These are phyloP conservation scores for Salvator merianae DNA, from an alignment of 2,113 vertebrate genomes.

Conservation along the genomic window DNA sequence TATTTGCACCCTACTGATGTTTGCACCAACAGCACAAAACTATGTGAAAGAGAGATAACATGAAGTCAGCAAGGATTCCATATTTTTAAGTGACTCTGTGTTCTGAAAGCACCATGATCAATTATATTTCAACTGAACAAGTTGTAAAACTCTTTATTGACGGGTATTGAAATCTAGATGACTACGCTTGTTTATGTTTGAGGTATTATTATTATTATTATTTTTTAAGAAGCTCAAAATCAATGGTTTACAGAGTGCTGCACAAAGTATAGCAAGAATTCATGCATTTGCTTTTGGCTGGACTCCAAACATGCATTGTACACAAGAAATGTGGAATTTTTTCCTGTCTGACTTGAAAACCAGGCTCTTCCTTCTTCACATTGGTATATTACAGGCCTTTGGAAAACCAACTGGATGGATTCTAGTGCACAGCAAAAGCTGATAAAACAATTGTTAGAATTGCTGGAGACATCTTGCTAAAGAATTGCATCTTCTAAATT, in stretches of 20 bases:
- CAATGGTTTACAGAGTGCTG: slow-evolving; percentile 53
- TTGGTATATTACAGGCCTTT: slow-evolving; percentile 73
- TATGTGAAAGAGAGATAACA: slow-evolving; percentile 42
- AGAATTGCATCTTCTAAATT: slow-evolving; percentile 55
- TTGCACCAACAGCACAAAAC: neutral
- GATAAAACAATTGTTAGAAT: slow-evolving; percentile 65
- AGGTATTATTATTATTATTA: neutral
- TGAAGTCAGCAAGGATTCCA: slow-evolving; percentile 39
- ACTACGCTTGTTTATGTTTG: slow-evolving; percentile 23
- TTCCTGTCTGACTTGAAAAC: slow-evolving; percentile 83
- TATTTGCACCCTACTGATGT: slow-evolving; percentile 89
- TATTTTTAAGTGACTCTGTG: slow-evolving; percentile 44
- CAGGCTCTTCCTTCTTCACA: slow-evolving; percentile 74
- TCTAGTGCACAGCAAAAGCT: slow-evolving; percentile 54
- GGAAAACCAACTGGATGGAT: slow-evolving; percentile 64
- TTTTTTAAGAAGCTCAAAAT: slow-evolving; percentile 24
- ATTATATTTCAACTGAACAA: slow-evolving; percentile 6
- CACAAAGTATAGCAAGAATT: slow-evolving; percentile 49
- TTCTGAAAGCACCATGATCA: slow-evolving; percentile 42
- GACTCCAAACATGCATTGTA: slow-evolving; percentile 62
- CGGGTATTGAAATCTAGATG: slow-evolving; percentile 13
- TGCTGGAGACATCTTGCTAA: slow-evolving; percentile 67
- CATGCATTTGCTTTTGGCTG: slow-evolving; percentile 44
- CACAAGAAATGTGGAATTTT: slow-evolving; percentile 67
- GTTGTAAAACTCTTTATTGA: slow-evolving; percentile 26